These are phyloP conservation scores for Gortyna flavago DNA, from an alignment of 2,888 invertebrate genomes.

Conservation along the genomic window DNA sequence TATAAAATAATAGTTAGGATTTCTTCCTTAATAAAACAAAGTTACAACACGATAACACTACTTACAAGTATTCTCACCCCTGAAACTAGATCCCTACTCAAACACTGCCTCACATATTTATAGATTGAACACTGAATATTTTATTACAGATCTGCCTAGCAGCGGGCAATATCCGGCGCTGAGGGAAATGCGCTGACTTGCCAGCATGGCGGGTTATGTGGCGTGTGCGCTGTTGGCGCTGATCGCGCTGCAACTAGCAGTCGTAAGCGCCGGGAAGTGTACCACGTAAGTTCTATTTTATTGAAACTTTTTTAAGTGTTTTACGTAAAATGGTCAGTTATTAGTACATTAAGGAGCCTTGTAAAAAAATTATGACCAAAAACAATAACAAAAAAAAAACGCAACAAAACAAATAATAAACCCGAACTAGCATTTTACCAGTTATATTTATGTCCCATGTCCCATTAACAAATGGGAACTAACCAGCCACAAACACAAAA, in stretches of 20 bases:
- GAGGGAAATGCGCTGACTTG: constrained; percentile 80
- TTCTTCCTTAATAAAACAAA: background rate
- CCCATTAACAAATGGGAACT: background rate
- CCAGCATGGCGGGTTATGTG: constrained; percentile 76
- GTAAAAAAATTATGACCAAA: too few relatives aligned
- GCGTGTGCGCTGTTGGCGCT: constrained; percentile 70
- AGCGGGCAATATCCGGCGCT: constrained; percentile 63
- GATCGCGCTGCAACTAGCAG: constrained; percentile 79
- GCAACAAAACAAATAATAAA: too few relatives aligned
- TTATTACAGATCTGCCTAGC: constrained; percentile 67
- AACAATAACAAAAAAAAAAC: too few relatives aligned
- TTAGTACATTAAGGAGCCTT: too few relatives aligned
- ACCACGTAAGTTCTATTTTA: constrained; percentile 66
- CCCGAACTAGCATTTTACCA: too few relatives aligned
- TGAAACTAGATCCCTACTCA: background rate
- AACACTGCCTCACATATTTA: constrained; percentile 33
- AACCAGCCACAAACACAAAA: background rate
- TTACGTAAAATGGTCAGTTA: too few relatives aligned
- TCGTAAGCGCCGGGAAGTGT: constrained; percentile 83
- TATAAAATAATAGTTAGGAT: too few relatives aligned
- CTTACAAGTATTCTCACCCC: background rate
- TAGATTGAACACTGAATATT: constrained; percentile 28
- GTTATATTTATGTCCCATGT: background rate
- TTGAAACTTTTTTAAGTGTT: too few relatives aligned
- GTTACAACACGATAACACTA: background rate